Conservation (phyloP, 2,113 vertebrate genomes). For the Alectura lathami region DNA sequence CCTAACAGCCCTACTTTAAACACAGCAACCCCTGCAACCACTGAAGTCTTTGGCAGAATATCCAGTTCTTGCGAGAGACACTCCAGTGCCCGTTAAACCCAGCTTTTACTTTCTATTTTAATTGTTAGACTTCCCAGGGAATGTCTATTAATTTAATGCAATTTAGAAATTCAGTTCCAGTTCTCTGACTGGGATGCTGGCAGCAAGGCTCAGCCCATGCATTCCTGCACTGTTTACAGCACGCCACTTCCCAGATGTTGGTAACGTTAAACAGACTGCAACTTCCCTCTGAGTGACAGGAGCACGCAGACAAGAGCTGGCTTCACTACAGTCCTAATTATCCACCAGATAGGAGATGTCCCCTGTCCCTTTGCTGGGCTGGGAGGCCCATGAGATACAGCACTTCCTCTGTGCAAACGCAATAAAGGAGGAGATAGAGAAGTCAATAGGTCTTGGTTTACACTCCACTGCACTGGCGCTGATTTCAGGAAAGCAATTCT, state of each 20-base stretch:
- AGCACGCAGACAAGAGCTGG: neutral
- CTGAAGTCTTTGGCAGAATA: fast-evolving
- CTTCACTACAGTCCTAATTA: neutral
- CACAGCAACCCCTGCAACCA: fast-evolving
- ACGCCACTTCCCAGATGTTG: slow-evolving; percentile 17
- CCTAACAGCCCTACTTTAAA: neutral
- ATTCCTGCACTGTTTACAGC: slow-evolving; percentile 10
- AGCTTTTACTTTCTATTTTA: slow-evolving; percentile 12
- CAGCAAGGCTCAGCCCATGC: neutral
- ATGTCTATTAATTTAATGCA: neutral
- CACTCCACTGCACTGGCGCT: neutral
- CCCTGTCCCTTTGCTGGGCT: neutral
- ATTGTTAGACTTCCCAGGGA: neutral
- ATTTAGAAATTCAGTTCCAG: neutral
- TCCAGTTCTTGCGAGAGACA: fast-evolving
- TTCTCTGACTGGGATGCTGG: neutral
- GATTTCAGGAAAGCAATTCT: neutral
- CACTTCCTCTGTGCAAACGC: neutral
- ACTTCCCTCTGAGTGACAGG: neutral
- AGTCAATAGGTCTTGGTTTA: neutral
- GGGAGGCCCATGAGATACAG: neutral
- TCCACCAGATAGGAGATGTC: neutral
- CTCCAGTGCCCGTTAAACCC: neutral
- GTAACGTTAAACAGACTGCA: slow-evolving; percentile 4
- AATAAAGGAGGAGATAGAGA: neutral